Evolutionary conservation across 2,797 vertebrate genomes (phyloP).

Genomic region (Octomys mimax): DNA sequence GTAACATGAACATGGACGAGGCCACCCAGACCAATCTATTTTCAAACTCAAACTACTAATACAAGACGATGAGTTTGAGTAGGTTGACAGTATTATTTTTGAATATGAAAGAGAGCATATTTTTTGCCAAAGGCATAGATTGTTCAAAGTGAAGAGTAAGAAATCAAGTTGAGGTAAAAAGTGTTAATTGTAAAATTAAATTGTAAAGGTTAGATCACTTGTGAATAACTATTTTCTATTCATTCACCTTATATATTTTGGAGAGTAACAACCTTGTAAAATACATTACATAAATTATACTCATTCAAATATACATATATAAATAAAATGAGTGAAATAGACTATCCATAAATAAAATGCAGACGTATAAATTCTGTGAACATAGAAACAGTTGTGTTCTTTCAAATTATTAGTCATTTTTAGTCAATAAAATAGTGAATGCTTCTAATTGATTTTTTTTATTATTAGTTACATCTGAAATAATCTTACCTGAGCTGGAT

Average conservation of each 20-base stretch:
- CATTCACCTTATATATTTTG: conserved; percentile 9
- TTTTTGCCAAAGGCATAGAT: background rate
- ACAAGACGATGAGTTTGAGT: conserved; percentile 13
- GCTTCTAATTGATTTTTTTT: background rate
- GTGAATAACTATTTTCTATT: conserved; percentile 46
- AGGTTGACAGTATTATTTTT: conserved; percentile 46
- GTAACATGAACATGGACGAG: background rate
- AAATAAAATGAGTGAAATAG: conserved; percentile 7
- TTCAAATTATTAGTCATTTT: conserved; percentile 61
- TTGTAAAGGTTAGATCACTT: conserved; percentile 18
- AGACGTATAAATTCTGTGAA: conserved; percentile 42
- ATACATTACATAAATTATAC: background rate
- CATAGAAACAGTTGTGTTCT: conserved; percentile 53
- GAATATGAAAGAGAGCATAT: conserved; percentile 7
- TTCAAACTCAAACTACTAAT: conserved; percentile 17
- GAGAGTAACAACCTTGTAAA: background rate
- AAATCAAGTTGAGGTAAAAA: conserved; percentile 56
- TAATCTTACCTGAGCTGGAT: conserved; percentile 85
- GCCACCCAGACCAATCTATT: conserved; percentile 45
- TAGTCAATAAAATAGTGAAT: background rate
- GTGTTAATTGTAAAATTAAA: conserved; percentile 34
- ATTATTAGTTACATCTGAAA: conserved; percentile 37
- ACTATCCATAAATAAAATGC: conserved; percentile 1
- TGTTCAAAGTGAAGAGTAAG: conserved; percentile 47
- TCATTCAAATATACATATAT: conserved; percentile 24